phyloP scores from a whole-genome alignment of 2,888 invertebrate genomes.

The Lissocephala sabroskyi region DNA sequence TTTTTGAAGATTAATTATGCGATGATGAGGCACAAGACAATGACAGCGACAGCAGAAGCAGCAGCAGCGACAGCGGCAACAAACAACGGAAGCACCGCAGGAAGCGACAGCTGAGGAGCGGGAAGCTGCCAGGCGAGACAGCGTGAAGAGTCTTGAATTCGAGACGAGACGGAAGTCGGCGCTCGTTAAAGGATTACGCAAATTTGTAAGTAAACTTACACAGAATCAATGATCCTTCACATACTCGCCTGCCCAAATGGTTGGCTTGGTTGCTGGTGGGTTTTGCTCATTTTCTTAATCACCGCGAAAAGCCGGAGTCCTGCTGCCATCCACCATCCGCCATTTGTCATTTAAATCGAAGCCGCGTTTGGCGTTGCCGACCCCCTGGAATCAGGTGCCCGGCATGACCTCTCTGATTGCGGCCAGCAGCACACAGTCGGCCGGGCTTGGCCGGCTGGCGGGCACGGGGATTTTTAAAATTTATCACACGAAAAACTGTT shows the following conservation, averaged over 20 bases:
- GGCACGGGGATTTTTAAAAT: too few species aligned
- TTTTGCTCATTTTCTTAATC: not conserved
- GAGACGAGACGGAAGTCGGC: conserved; percentile 39
- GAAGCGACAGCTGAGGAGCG: conserved; percentile 27
- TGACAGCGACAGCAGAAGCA: conserved; percentile 37
- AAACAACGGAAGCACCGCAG: conserved; percentile 11
- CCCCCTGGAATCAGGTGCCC: too few species aligned
- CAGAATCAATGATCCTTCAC: too few species aligned
- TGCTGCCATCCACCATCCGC: too few species aligned
- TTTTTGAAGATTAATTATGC: conserved; percentile 68
- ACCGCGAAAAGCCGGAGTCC: too few species aligned
- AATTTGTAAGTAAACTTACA: conserved; percentile 57
- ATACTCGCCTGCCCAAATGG: not conserved
- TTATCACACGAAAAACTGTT: conserved; percentile 56
- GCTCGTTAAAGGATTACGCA: conserved; percentile 60
- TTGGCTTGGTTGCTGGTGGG: not conserved
- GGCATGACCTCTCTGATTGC: too few species aligned
- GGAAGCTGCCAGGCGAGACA: conserved; percentile 27
- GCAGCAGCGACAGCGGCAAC: conserved; percentile 3
- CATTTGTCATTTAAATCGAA: too few species aligned
- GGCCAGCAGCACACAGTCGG: too few species aligned
- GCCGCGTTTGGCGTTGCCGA: too few species aligned
- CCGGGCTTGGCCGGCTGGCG: too few species aligned
- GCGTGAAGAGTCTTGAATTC: too few species aligned
- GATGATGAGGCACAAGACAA: conserved; percentile 60